Percentiles rank a stretch among this genome's conserved stretches.
These are phyloP conservation scores for Strix occidentalis DNA, from an alignment of 2,797 vertebrate species.

Conservation along the genomic window DNA sequence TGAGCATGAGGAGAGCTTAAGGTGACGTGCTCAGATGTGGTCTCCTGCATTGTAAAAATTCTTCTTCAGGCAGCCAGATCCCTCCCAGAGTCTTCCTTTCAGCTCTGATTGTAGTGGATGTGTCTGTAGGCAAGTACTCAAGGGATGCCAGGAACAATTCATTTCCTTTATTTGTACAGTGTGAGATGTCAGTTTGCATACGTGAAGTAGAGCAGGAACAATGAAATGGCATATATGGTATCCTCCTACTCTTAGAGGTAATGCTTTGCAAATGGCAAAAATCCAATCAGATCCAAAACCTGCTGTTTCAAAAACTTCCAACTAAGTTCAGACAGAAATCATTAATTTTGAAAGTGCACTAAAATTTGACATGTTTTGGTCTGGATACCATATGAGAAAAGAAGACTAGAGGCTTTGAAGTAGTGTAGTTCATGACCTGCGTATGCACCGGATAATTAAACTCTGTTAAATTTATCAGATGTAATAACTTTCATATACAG, in stretches of 20 bases:
- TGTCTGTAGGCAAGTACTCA: not conserved
- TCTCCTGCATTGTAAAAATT: not conserved
- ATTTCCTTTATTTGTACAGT: not conserved
- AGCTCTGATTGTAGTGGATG: not conserved
- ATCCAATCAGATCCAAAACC: not conserved
- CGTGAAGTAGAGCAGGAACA: not conserved
- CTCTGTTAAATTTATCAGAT: not conserved
- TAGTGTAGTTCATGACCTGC: not conserved
- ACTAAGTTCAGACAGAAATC: not conserved
- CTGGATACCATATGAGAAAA: not conserved
- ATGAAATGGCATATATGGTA: not conserved
- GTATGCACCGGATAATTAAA: not conserved
- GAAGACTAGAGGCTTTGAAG: slow-evolving; percentile 14
- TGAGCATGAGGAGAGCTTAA: not conserved
- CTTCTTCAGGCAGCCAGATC: not conserved
- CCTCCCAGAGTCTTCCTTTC: not conserved
- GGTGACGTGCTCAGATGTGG: not conserved
- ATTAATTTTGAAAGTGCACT: not conserved
- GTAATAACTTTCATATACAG: not conserved
- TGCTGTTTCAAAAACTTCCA: not conserved
- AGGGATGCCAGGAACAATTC: not conserved
- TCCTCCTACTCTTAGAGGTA: not conserved
- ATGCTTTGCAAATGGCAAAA: not conserved
- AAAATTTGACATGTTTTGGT: not conserved
- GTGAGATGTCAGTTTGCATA: not conserved